A percentile compares a stretch with the other conserved stretches of the same genome.
phyloP scores from a whole-genome alignment of 1,140 invertebrate species.

The Cotesia typhae region DNA sequence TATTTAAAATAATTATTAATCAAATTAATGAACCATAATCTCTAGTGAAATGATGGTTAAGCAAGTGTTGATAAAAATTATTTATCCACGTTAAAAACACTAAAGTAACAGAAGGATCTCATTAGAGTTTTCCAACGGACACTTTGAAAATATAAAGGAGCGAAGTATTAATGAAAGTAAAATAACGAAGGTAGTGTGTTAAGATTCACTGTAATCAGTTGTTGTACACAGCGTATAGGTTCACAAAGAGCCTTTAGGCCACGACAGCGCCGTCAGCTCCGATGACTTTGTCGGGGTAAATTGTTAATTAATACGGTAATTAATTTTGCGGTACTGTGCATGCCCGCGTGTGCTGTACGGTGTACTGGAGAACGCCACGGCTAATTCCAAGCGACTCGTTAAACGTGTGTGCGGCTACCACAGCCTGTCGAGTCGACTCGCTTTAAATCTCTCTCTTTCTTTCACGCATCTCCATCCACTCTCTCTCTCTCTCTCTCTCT shows the following conservation, averaged over 20 bases:
- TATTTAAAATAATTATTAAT: no score
- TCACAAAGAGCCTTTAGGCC: conserved; percentile 23
- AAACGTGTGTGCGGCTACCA: conserved; percentile 27
- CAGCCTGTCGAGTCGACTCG: conserved; percentile 26
- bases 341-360: conserved; percentile 24
- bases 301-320: conserved; percentile 59
- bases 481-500: no score
- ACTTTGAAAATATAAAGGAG: no score
- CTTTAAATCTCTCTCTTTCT: conserved; percentile 19
- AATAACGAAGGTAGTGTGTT: no score
- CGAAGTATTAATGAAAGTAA: no score
- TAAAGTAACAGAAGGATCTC: no score
- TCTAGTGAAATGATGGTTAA: no score
- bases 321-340: conserved; percentile 51
- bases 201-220: conserved; percentile 4
- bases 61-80: no score
- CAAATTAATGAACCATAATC: no score
- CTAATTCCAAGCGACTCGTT: conserved; percentile 43
- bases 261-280: conserved; percentile 4
- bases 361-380: conserved; percentile 23
- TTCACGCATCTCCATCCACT: background rate
- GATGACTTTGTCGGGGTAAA: conserved; percentile 52
- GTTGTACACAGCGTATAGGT: background rate
- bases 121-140: no score
- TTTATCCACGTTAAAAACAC: no score